These are phyloP conservation scores for Varanus komodoensis DNA, from an alignment of 2,113 vertebrate species.

Conservation along the genomic window DNA sequence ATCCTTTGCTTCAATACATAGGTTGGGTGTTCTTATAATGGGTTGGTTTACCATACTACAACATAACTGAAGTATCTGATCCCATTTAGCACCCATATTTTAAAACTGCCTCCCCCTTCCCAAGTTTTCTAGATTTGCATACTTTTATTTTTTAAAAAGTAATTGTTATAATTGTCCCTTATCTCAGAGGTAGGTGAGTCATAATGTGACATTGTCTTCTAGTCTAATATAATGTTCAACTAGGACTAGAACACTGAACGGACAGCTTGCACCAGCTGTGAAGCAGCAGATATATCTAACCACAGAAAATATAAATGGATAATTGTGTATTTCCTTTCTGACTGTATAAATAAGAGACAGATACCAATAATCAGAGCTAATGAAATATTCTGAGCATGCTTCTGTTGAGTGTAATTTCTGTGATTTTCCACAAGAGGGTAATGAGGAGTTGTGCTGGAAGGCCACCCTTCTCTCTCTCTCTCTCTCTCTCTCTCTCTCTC, in stretches of 20 bases:
- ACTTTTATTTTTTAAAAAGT: neutral
- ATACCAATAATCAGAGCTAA: conserved; percentile 42
- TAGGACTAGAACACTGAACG: neutral
- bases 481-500: neutral
- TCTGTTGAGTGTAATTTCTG: conserved; percentile 50
- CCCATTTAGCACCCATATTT: neutral
- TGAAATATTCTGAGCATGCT: conserved; percentile 25
- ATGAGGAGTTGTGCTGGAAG: conserved; percentile 38
- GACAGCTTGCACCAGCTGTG: conserved; percentile 32
- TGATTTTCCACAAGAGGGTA: conserved; percentile 58
- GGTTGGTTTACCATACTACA: neutral
- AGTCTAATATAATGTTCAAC: conserved; percentile 3
- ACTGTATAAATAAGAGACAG: conserved; percentile 48
- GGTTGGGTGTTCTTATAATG: neutral
- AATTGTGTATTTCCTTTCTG: conserved; percentile 27
- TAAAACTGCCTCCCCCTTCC: neutral
- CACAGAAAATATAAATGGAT: conserved; percentile 44
- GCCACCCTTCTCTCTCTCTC: fast-evolving
- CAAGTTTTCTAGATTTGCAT: conserved; percentile 3
- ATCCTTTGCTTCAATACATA: neutral
- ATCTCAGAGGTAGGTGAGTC: conserved; percentile 46
- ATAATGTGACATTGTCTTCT: conserved; percentile 35
- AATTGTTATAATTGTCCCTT: conserved; percentile 32
- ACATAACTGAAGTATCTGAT: neutral
- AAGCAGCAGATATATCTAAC: conserved; percentile 31